These are phyloP conservation scores for Lithophane ornitopus DNA, from an alignment of 2,888 invertebrate species.

Conservation along the genomic window DNA sequence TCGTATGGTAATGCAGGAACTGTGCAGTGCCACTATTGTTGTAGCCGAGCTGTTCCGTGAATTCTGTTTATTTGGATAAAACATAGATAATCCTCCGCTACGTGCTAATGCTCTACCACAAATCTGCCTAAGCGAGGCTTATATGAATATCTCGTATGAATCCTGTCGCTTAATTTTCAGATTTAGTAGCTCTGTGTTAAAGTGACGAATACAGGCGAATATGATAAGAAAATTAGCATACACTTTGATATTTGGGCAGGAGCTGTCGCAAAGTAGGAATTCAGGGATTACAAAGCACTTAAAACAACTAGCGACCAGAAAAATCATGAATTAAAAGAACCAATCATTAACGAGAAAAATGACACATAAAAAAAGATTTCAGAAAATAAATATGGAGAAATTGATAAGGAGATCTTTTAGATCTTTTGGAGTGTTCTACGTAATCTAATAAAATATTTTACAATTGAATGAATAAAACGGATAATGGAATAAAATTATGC, in stretches of 20 bases:
- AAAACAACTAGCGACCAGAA: constrained; percentile 8
- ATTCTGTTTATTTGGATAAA: constrained; percentile 61
- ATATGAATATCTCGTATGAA: constrained; percentile 53
- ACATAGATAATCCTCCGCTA: constrained; percentile 59
- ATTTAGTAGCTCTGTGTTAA: constrained; percentile 40
- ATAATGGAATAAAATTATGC: constrained; percentile 21
- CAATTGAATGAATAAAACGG: constrained; percentile 26
- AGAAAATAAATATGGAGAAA: constrained; percentile 14
- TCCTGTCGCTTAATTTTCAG: constrained; percentile 49
- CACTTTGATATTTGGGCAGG: constrained; percentile 49
- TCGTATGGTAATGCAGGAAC: constrained; percentile 66
- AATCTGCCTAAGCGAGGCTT: constrained; percentile 56
- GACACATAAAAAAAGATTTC: not conserved
- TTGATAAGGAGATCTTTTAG: constrained; percentile 18
- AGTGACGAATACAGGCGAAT: constrained; percentile 35
- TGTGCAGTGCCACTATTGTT: constrained; percentile 63
- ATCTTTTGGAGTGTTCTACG: constrained; percentile 9
- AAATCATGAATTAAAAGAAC: constrained; percentile 7
- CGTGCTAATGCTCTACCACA: constrained; percentile 54
- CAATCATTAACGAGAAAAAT: not conserved
- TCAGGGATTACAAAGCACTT: constrained; percentile 28
- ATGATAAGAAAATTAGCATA: constrained; percentile 55
- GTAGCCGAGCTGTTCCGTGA: constrained; percentile 55
- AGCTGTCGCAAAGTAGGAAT: constrained; percentile 29
- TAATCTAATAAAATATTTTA: constrained; percentile 33